Conservation (phyloP, 2,888 invertebrate genomes). For the Rambutsinella grinnellia region DNA sequence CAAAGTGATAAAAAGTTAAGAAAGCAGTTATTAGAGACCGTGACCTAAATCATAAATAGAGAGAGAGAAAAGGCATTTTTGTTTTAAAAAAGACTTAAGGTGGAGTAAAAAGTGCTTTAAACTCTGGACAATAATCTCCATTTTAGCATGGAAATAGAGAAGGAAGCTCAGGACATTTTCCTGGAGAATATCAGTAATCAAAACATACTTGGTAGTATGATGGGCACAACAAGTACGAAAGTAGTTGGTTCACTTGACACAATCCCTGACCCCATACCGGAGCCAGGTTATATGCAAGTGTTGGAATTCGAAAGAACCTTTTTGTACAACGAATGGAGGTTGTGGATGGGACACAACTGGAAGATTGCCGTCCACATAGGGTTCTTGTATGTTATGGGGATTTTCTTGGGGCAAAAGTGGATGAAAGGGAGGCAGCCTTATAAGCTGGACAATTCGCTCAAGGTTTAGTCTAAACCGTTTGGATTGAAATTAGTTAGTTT, state of each 20-base stretch:
- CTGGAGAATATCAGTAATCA: slow-evolving; percentile 37
- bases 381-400: slow-evolving; percentile 81
- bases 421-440: slow-evolving; percentile 65
- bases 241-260: no score
- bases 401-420: slow-evolving; percentile 25
- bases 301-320: slow-evolving; percentile 57
- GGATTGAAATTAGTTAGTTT: no score
- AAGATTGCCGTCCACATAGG: slow-evolving; percentile 90
- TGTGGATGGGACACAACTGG: slow-evolving; percentile 98
- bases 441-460: slow-evolving; percentile 82
- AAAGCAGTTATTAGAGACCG: no score
- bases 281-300: slow-evolving; percentile 57
- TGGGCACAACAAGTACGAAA: slow-evolving; percentile 16
- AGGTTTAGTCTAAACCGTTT: no score
- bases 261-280: slow-evolving; percentile 51
- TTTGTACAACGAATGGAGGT: slow-evolving; percentile 71
- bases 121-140: background rate
- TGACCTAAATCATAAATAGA: no score
- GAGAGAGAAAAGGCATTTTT: background rate
- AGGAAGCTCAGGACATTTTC: slow-evolving; percentile 35
- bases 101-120: background rate
- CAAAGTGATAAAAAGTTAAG: no score
- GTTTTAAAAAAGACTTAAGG: background rate
- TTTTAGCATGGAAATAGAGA: slow-evolving; percentile 14
- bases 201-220: slow-evolving; percentile 27